phyloP scores from a whole-genome alignment of 1,140 invertebrate species.

The Chrysomallon squamiferum region DNA sequence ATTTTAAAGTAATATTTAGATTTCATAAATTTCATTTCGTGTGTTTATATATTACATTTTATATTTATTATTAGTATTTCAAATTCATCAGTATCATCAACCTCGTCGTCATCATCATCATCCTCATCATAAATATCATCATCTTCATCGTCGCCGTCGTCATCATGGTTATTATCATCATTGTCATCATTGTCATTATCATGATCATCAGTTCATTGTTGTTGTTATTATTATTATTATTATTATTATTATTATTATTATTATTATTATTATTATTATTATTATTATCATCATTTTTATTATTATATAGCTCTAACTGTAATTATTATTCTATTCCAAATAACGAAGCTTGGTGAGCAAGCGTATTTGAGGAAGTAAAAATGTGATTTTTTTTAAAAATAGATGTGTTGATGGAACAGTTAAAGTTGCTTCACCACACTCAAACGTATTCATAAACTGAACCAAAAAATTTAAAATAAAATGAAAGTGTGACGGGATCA shows the following conservation, averaged over 20 bases:
- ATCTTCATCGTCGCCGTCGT: neutral
- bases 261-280: neutral
- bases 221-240: neutral
- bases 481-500: too few relatives aligned
- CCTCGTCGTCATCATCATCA: neutral
- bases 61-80: neutral
- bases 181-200: neutral
- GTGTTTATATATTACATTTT: neutral
- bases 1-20: too few relatives aligned
- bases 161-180: neutral
- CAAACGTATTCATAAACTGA: too few relatives aligned
- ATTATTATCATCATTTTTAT: too few relatives aligned
- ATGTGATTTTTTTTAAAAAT: too few relatives aligned
- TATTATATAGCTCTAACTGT: neutral
- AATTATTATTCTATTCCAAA: neutral
- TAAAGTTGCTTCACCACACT: too few relatives aligned
- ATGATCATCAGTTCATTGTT: neutral
- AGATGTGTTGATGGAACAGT: too few relatives aligned
- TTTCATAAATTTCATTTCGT: too few relatives aligned
- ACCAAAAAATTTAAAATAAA: too few relatives aligned
- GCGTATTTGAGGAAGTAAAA: too few relatives aligned
- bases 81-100: neutral
- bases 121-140: too few relatives aligned
- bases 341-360: too few relatives aligned
- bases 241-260: constrained; percentile 1